Evolutionary conservation across 2,113 vertebrate species (phyloP).

Genomic region (Xenopus borealis): DNA sequence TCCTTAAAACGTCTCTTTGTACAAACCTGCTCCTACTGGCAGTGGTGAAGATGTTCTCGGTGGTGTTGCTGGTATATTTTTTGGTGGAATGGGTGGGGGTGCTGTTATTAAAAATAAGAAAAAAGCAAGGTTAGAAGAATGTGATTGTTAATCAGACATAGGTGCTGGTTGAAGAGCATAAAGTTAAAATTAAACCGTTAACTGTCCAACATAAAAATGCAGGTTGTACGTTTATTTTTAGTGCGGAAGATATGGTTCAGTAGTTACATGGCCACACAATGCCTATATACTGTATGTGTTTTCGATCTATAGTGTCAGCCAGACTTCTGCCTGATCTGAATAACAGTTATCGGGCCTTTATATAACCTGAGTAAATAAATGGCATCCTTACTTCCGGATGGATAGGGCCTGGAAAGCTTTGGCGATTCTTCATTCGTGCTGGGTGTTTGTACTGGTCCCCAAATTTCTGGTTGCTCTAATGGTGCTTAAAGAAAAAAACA

Average conservation of each 20-base stretch:
- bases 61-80: constrained; percentile 83
- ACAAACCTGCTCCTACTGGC: constrained; percentile 71
- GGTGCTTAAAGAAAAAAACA: constrained; percentile 48
- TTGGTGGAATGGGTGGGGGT: constrained; percentile 92
- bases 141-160: no score
- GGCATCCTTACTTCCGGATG: constrained; percentile 83
- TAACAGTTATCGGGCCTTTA: no score
- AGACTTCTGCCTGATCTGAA: no score
- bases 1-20: no score
- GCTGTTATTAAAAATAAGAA: constrained; percentile 61
- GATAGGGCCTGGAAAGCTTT: constrained; percentile 79
- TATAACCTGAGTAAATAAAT: neutral
- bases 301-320: no score
- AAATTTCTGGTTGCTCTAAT: constrained; percentile 80
- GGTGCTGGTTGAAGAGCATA: no score
- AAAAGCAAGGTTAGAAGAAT: neutral
- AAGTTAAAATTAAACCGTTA: no score
- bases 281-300: no score
- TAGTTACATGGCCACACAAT: no score
- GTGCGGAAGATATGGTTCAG: no score
- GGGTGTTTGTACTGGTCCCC: constrained; percentile 71
- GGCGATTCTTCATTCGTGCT: constrained; percentile 71
- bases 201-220: no score
- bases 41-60: constrained; percentile 71
- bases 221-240: no score